phyloP scores from a whole-genome alignment of 2,113 vertebrate species.

The Heteronetta atricapilla region DNA sequence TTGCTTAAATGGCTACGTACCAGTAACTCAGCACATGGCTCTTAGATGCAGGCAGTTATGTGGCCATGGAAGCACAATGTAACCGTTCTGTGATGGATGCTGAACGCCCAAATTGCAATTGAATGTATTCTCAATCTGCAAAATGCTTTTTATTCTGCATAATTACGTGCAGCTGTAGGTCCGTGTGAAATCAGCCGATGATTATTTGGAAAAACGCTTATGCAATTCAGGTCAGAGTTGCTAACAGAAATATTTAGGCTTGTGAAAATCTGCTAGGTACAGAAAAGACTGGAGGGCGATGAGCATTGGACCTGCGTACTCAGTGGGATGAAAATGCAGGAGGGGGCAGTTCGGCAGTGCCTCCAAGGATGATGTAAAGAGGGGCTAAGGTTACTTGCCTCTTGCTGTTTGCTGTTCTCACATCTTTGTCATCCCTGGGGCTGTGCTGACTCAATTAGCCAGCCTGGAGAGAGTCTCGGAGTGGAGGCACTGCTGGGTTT shows the following conservation, averaged over 20 bases:
- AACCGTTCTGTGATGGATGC: too few relatives aligned
- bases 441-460: neutral
- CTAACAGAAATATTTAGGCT: neutral
- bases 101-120: neutral
- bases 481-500: neutral
- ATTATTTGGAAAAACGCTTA: neutral
- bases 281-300: neutral
- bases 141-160: neutral
- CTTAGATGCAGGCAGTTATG: rapidly evolving
- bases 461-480: neutral
- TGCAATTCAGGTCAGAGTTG: neutral
- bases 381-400: too few relatives aligned
- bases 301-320: neutral
- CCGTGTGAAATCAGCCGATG: neutral
- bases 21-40: neutral
- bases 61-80: rapidly evolving
- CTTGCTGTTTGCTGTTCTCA: neutral
- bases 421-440: neutral
- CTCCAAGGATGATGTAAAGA: too few relatives aligned
- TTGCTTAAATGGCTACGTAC: neutral
- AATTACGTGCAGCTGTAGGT: neutral
- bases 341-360: neutral
- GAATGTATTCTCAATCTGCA: neutral
- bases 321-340: neutral
- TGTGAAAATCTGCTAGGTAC: neutral